Conservation (phyloP, 1,140 invertebrate genomes). For the Drosophila miranda region DNA sequence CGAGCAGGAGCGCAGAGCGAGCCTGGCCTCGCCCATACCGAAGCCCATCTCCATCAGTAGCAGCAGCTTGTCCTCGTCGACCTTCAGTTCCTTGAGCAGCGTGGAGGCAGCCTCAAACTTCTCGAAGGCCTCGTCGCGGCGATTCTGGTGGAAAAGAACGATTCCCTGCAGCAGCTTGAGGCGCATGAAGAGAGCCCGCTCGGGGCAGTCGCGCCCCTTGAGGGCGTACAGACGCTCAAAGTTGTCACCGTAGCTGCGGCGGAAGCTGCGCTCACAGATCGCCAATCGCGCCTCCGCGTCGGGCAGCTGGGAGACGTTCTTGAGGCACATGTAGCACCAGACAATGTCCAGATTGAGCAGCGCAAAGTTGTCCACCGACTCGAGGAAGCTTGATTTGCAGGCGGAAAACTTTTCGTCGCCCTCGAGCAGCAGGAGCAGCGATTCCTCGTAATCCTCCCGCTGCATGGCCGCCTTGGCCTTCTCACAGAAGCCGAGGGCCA, state of each 20-base stretch:
- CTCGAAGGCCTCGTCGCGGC: constrained; percentile 84
- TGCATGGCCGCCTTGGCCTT: constrained; percentile 88
- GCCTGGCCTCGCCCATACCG: constrained; percentile 85
- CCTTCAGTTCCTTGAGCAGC: constrained; percentile 85
- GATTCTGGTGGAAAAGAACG: constrained; percentile 89
- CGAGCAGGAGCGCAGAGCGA: constrained; percentile 85
- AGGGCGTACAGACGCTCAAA: constrained; percentile 87
- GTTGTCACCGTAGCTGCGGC: constrained; percentile 88
- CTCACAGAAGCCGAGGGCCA: constrained; percentile 90
- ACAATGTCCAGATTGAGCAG: constrained; percentile 91
- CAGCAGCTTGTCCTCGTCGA: constrained; percentile 84
- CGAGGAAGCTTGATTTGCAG: constrained; percentile 87
- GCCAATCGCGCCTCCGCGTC: constrained; percentile 87
- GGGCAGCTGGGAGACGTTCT: constrained; percentile 87
- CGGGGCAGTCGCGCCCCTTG: constrained; percentile 87
- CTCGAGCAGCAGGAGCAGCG: constrained; percentile 88
- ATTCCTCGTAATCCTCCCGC: constrained; percentile 86
- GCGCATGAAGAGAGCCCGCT: constrained; percentile 88
- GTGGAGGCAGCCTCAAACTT: constrained; percentile 85
- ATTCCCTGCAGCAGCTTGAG: constrained; percentile 91
- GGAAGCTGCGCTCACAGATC: constrained; percentile 87
- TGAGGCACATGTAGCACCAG: constrained; percentile 91
- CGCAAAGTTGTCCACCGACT: constrained; percentile 91
- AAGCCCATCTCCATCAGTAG: constrained; percentile 86
- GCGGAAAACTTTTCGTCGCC: constrained; percentile 89